Evolutionary conservation across 2,888 invertebrate species (phyloP).

Genomic region (Amphipyra tragopoginis): DNA sequence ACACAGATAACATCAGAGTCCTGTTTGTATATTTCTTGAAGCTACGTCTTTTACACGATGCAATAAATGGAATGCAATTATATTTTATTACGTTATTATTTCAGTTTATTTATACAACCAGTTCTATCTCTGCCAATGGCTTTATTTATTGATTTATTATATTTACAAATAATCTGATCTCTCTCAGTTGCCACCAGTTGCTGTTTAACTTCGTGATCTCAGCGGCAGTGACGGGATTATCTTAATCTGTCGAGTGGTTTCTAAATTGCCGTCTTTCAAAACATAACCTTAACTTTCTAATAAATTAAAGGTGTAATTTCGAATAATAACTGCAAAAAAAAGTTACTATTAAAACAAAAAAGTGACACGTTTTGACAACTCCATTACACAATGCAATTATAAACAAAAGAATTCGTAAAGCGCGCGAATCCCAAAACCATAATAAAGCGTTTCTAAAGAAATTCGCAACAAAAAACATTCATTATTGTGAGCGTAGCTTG

Average conservation of each 20-base stretch:
- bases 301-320: background rate
- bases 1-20: slow-evolving; percentile 37
- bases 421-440: slow-evolving; percentile 64
- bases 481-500: slow-evolving; percentile 73
- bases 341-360: slow-evolving; percentile 18
- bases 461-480: slow-evolving; percentile 70
- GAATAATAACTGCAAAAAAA: no score
- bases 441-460: slow-evolving; percentile 68
- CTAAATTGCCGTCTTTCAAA: slow-evolving; percentile 19
- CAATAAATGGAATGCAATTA: slow-evolving; percentile 42
- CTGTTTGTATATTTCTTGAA: slow-evolving; percentile 32
- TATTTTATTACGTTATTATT: slow-evolving; percentile 49
- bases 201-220: slow-evolving; percentile 47
- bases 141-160: slow-evolving; percentile 34
- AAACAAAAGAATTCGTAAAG: slow-evolving; percentile 56
- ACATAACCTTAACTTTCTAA: slow-evolving; percentile 16
- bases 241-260: slow-evolving; percentile 36
- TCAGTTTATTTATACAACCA: slow-evolving; percentile 26
- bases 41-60: slow-evolving; percentile 19
- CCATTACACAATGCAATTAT: slow-evolving; percentile 52
- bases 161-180: slow-evolving; percentile 36
- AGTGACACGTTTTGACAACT: slow-evolving; percentile 64
- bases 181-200: slow-evolving; percentile 13
- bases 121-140: slow-evolving; percentile 30
- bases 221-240: slow-evolving; percentile 42